Evolutionary conservation across 2,888 invertebrate species (phyloP), one percentile per base, ranked within the genome.

Genomic region (Listrodromus nycthemerus): DNA sequence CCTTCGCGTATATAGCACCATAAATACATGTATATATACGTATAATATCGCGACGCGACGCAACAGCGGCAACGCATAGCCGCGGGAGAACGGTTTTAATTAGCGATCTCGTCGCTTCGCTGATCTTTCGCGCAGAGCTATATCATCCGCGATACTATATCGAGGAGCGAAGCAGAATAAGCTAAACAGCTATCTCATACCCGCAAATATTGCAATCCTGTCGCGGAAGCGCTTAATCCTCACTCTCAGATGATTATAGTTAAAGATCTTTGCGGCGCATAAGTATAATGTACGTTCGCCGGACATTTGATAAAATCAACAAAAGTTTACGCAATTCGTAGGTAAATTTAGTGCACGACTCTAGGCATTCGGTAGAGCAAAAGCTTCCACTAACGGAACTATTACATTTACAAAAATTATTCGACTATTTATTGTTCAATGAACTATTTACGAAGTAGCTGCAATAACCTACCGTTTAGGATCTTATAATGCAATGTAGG

Each of bases 1-100:
- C 70, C 24, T 21, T 19, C 45, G 71, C 61, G 76, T 82, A 66
- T 48, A 66, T 71, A 80, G 30, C 61, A 27, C 50, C 50, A 19
- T 52, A 19, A 66, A 61, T 19, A 30, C 37, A n/a, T 55, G 13
- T 10, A 70, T 21, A 45, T 30, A 45, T 45, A 45, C 16, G 16
- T 13, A 61, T 61, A 5, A 73, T 63, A 24, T 70, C 48, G 27
- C 24, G 27, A 55, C 30, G 48, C 58, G 71, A 71, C 71, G 73
- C 70, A 58, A 74, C 13, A 61, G 50, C 61, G n/a, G 27, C 30
- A 61, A 61, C 30, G 58, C 37, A 50, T 45, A 21, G 27, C n/a
- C 48, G 81, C 70, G 71, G 58, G 45, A 82, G 71, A 61, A 27
- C 65, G 48, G 71, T 82, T 82, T 82, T 71, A 82, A 77, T 82